Evolutionary conservation across 2,113 vertebrate species (phyloP).

Genomic region (Stercorarius parasiticus): DNA sequence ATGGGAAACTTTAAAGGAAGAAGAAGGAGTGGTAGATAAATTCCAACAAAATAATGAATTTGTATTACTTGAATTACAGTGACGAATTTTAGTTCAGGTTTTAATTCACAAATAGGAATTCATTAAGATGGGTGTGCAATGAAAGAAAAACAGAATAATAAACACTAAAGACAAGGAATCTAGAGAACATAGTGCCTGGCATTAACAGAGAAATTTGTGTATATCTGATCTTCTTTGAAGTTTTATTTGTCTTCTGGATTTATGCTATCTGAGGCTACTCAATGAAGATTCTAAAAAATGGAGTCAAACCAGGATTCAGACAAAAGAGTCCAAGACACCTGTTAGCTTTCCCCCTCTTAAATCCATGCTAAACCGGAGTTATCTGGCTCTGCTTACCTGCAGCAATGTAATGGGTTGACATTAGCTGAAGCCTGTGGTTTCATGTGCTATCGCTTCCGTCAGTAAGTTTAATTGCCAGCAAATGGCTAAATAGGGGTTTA

Average conservation of each 20-base stretch:
- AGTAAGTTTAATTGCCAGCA: conserved; percentile 74
- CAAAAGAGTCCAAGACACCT: background rate
- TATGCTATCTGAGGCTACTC: background rate
- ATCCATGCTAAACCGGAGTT: background rate
- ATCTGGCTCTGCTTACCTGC: conserved; percentile 59
- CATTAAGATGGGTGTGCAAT: background rate
- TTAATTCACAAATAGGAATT: background rate
- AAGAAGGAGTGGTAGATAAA: background rate
- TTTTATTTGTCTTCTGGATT: background rate
- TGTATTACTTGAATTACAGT: background rate
- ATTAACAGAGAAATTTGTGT: background rate
- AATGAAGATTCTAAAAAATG: background rate
- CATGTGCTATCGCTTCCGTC: conserved; percentile 55
- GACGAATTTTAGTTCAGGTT: background rate
- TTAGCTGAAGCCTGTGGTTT: conserved; percentile 33
- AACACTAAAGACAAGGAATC: background rate
- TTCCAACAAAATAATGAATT: background rate
- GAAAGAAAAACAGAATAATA: background rate
- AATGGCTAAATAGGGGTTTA: conserved; percentile 63
- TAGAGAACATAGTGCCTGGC: background rate
- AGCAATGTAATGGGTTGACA: conserved; percentile 7
- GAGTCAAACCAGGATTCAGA: background rate
- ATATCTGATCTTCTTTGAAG: background rate
- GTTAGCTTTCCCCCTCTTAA: background rate
- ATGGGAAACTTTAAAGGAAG: background rate